Conservation (phyloP, 2,888 invertebrate genomes). For the Agrotis ipsilon region DNA sequence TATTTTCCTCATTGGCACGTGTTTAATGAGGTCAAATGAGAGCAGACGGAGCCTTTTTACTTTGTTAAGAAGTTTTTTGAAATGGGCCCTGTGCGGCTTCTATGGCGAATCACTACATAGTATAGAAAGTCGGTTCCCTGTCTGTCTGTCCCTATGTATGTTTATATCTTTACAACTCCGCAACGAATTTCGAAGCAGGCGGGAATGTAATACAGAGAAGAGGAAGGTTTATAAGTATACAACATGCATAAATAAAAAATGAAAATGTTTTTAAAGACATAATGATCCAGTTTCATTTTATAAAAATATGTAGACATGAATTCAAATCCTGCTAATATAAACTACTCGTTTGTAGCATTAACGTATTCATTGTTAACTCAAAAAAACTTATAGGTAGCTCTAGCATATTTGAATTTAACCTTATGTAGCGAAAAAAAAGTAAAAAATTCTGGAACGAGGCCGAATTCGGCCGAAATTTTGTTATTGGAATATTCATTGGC, state of each 20-base stretch:
- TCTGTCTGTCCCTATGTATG: too few relatives aligned
- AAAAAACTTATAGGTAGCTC: constrained; percentile 13
- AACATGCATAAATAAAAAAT: too few relatives aligned
- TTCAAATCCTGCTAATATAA: too few relatives aligned
- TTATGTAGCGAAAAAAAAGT: constrained; percentile 17
- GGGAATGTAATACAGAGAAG: too few relatives aligned
- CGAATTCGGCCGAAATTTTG: constrained; percentile 30
- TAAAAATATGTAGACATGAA: too few relatives aligned
- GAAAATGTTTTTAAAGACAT: too few relatives aligned
- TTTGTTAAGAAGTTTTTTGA: background rate
- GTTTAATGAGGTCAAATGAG: background rate
- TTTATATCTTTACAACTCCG: too few relatives aligned
- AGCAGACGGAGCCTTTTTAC: background rate
- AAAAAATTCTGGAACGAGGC: constrained; percentile 22
- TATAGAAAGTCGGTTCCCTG: too few relatives aligned
- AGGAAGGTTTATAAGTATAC: too few relatives aligned
- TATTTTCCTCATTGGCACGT: constrained; percentile 1
- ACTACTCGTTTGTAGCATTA: too few relatives aligned
- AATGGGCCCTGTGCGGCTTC: background rate
- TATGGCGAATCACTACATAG: background rate
- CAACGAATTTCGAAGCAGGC: too few relatives aligned
- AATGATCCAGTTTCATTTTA: too few relatives aligned
- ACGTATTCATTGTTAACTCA: constrained; percentile 1
- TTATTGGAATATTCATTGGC: constrained; percentile 46
- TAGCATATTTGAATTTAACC: constrained; percentile 22